These are phyloP conservation scores for Pseudococcus jackbeardsleyi DNA, from an alignment of 2,888 invertebrate species.

Conservation along the genomic window DNA sequence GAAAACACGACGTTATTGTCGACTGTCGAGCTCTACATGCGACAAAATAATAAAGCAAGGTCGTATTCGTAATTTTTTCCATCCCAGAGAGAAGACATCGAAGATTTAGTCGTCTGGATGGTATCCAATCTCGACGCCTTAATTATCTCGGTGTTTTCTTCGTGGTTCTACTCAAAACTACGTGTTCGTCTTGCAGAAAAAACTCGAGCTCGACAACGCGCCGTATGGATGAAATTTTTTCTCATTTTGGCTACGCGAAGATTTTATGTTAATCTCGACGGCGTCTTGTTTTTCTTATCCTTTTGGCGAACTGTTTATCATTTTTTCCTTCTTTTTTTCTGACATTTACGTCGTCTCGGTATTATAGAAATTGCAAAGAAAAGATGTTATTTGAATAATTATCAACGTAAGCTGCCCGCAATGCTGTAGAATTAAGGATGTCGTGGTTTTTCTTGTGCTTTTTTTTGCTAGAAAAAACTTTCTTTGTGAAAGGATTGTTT, in stretches of 20 bases:
- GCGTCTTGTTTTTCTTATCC: slow-evolving; percentile 41
- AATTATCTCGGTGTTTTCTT: slow-evolving; percentile 34
- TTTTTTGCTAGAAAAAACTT: neutral
- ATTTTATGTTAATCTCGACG: slow-evolving; percentile 32
- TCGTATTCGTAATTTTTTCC: slow-evolving; percentile 32
- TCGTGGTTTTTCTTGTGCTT: neutral
- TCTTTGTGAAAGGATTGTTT: neutral
- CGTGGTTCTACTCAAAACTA: neutral
- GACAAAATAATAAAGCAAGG: slow-evolving; percentile 32
- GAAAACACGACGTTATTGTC: neutral
- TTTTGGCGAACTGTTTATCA: slow-evolving; percentile 45
- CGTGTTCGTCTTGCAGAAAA: neutral
- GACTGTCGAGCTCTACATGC: neutral
- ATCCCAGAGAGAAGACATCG: neutral
- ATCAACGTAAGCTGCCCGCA: slow-evolving; percentile 19
- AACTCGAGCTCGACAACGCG: neutral
- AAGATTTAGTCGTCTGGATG: slow-evolving; percentile 24
- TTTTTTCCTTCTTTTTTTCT: slow-evolving; percentile 14
- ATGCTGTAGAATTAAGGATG: slow-evolving; percentile 15
- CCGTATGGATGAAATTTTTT: neutral
- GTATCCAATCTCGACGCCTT: slow-evolving; percentile 41
- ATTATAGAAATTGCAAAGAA: slow-evolving; percentile 22
- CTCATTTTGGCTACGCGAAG: neutral
- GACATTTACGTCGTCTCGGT: slow-evolving; percentile 8
- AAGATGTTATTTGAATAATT: slow-evolving; percentile 44